Evolutionary conservation across 2,888 invertebrate genomes (phyloP), one percentile per base, ranked within the genome.

Genomic region (Pollenia labialis): DNA sequence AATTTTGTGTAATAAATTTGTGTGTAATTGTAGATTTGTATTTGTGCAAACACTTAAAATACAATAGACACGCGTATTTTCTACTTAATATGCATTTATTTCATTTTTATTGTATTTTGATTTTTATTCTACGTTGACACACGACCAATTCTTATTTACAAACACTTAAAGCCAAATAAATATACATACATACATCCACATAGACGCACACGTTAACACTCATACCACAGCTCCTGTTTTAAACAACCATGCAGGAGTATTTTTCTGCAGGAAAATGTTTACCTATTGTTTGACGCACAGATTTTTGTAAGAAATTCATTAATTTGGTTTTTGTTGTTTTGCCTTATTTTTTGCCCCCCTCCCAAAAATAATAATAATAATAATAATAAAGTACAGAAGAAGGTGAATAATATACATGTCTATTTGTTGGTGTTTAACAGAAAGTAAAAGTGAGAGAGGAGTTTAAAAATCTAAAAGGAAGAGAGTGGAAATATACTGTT

Each of bases 61-160:
- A 85, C 79, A 85, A 85, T 81, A 80, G 86, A 75, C 86, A 86
- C 86, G 86, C 86, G 82, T 76, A 80, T 75, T 80, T 82, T 64
- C 82, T 82, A 86, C 86, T 86, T 86, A 83, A 80, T 81, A 81
- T 81, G 79, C 79, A 80, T 76, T 82, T 82, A 82, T 82, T 82
- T 82, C 82, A 81, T 85, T 85, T 85, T 81, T 76, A 81, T 81
- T 75, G 62, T 72, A 68, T 72, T 23, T 84, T 85, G 68, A 82
- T 75, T 82, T 69, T 68, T 83, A 71, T 77, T 83, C 64, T 77
- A 64, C 64, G 77, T 32, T 71, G 83, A 83, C 83, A 83, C 83
- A 83, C 83, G 83, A 64, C 69, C 83, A 71, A 77, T 77, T 83
- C 64, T 71, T 77, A 83, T 83, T 83, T 83, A 77, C 83, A 83